Base-by-base conservation (phyloP, 2,888 invertebrate genomes). In the Tachina lurida region DNA sequence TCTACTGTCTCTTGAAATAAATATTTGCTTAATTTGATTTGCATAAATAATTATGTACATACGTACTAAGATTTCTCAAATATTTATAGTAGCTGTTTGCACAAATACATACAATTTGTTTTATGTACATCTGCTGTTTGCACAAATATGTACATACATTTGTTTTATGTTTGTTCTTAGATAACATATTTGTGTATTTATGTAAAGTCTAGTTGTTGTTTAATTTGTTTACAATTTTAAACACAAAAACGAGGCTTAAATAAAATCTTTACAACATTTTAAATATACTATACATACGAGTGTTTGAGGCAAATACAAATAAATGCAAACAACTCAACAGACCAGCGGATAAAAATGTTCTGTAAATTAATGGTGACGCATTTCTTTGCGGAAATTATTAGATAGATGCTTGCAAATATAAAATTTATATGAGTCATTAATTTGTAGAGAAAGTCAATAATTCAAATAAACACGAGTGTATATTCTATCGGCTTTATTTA, bases 191-290 rank as follows among this genome's bases (percentile, higher is more conserved):
- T 56, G 7, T 31, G 19, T 39, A 47, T 17, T 73, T 58, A 58
- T n/a, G 47, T 31, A 60, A 45, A 56, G 22, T 45, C 56, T 56
- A 43, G 17, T 71, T 56, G 54, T 22, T 56, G 17, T 12, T 43
- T 71, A 56, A 56, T 56, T 71, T 71, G 56, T 56, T 45, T 71
- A 56, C 56, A 22, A 45, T 56, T 56, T 12, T 71, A 43, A 71
- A 56, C 22, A 56, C 43, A 56, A 52, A 65, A 47, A 68, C 31
- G 54, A 39, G 22, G 43, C 41, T 71, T 71, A 71, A 71, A 56
- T 71, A 19, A 45, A 56, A 56, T 71, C 41, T 56, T 71, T 71
- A 19, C 70, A 54, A 43, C 13, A 70, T 56, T 56, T 12, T n/a
- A 71, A 56, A 71, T n/a, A 56, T 43, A 43, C 41, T 2, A 31